Percentiles rank a stretch among this genome's conserved stretches.
phyloP scores from a whole-genome alignment of 2,888 invertebrate species.

The Chrysolina americana region DNA sequence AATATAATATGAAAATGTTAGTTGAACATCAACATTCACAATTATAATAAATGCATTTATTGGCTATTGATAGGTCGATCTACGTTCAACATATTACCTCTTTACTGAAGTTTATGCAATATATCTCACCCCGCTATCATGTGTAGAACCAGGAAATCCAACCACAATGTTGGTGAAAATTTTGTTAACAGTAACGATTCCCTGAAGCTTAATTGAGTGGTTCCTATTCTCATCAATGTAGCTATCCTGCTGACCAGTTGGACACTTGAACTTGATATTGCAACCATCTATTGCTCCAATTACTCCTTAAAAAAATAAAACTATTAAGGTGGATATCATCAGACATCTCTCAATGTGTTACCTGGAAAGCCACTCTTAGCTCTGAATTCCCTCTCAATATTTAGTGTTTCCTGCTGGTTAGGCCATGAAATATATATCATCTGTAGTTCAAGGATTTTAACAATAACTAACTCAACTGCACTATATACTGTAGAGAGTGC shows the following conservation, averaged over 20 bases:
- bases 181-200: too few relatives aligned
- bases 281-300: constrained; percentile 34
- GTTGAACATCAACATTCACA: background rate
- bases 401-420: constrained; percentile 8
- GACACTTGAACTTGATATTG: constrained; percentile 28
- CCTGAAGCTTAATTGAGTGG: too few relatives aligned
- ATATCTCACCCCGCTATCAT: constrained; percentile 18
- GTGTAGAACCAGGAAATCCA: constrained; percentile 25
- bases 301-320: constrained; percentile 13
- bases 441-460: constrained; percentile 21
- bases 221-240: constrained; percentile 17
- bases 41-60: background rate
- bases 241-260: constrained; percentile 9
- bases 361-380: constrained; percentile 8
- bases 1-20: too few relatives aligned
- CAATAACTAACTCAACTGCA: constrained; percentile 21
- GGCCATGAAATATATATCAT: constrained; percentile 38
- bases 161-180: background rate
- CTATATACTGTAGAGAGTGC: constrained; percentile 35
- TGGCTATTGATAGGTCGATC: background rate
- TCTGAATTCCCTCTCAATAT: constrained; percentile 15
- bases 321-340: too few relatives aligned
- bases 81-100: background rate
- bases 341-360: background rate
- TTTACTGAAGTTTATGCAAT: background rate